Conservation (phyloP, 1,140 invertebrate species). For the Spodoptera litura region DNA sequence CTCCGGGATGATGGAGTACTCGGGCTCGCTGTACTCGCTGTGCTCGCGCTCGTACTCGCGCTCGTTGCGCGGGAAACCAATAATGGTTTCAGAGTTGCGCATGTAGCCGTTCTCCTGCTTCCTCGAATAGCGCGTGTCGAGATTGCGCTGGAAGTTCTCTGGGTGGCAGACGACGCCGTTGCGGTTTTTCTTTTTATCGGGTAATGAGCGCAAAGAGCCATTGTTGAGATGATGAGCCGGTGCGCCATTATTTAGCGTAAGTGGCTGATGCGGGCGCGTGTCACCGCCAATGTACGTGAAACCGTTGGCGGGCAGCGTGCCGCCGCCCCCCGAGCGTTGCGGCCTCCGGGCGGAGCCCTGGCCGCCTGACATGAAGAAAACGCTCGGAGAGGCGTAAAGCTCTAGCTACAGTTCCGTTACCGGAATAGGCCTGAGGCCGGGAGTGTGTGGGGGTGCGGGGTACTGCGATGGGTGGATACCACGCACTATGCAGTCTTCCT, state of each 20-base stretch:
- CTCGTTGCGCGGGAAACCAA: slow-evolving; percentile 76
- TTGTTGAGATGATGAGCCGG: slow-evolving; percentile 84
- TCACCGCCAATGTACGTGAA: slow-evolving; percentile 92
- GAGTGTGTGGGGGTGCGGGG: slow-evolving; percentile 86
- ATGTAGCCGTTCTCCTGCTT: slow-evolving; percentile 84
- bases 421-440: slow-evolving; percentile 91
- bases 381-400: slow-evolving; percentile 92
- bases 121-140: slow-evolving; percentile 80
- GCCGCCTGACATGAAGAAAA: slow-evolving; percentile 88
- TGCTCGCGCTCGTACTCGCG: slow-evolving; percentile 63
- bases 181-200: slow-evolving; percentile 82
- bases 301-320: slow-evolving; percentile 90
- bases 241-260: slow-evolving; percentile 84
- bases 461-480: slow-evolving; percentile 87
- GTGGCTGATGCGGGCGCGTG: slow-evolving; percentile 77
- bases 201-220: slow-evolving; percentile 78
- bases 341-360: slow-evolving; percentile 86
- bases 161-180: slow-evolving; percentile 81
- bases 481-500: slow-evolving; percentile 92
- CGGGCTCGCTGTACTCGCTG: slow-evolving; percentile 78
- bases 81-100: slow-evolving; percentile 79
- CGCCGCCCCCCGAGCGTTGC: slow-evolving; percentile 87
- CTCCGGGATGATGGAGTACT: slow-evolving; percentile 84
- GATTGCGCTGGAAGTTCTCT: slow-evolving; percentile 82
- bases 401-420: slow-evolving; percentile 98